Percentiles rank a stretch among this genome's conserved stretches.
Conservation (phyloP, 2,888 invertebrate species). For the Morinoia aosen region DNA sequence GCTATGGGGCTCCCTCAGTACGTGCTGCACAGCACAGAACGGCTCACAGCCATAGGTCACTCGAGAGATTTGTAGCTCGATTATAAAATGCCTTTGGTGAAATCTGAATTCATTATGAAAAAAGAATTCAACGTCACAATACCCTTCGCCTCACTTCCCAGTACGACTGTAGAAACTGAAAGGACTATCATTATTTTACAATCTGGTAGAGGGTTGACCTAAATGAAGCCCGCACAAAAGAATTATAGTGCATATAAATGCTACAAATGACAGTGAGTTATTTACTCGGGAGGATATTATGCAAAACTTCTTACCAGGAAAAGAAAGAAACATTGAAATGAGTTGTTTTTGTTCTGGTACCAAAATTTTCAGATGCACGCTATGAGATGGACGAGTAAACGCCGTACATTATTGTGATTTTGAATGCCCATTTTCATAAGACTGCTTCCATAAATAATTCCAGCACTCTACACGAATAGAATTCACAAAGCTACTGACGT, state of each 20-base stretch:
- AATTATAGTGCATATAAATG: neutral
- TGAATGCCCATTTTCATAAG: neutral
- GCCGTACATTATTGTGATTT: neutral
- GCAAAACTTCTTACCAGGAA: neutral
- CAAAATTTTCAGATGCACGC: neutral
- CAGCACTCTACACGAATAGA: neutral
- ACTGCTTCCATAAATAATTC: neutral
- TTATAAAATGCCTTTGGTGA: constrained; percentile 4
- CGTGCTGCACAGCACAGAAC: neutral
- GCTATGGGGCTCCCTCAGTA: neutral
- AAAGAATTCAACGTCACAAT: neutral
- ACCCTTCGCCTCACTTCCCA: neutral
- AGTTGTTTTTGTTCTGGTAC: neutral
- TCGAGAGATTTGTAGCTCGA: neutral
- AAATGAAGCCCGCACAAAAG: neutral
- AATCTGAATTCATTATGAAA: neutral
- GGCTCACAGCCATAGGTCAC: neutral
- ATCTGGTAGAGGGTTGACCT: neutral
- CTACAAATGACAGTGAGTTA: neutral
- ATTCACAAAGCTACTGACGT: neutral
- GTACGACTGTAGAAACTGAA: neutral
- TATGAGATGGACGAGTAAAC: neutral
- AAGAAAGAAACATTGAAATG: neutral
- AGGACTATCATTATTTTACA: neutral
- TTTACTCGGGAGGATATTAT: neutral